Evolutionary conservation across 2,888 invertebrate genomes (phyloP).

Genomic region (Andrena dorsata): DNA sequence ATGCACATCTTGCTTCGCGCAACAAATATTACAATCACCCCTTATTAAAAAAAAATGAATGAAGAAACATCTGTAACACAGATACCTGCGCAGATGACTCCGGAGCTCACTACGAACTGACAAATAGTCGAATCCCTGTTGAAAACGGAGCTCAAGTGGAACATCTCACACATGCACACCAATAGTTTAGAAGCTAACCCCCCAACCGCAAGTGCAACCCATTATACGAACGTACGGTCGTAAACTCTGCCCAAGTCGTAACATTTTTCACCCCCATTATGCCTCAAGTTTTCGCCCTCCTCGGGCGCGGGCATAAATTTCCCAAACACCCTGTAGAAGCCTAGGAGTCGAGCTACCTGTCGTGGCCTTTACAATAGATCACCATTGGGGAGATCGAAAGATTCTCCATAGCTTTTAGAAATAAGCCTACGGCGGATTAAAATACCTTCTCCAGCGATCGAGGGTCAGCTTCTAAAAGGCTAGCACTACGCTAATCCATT

Average conservation of each 20-base stretch:
- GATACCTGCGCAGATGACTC: background rate
- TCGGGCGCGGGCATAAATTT: conserved; percentile 15
- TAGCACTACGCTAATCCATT: conserved; percentile 16
- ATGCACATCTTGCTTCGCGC: too few species aligned
- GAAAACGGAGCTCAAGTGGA: background rate
- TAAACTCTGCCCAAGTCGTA: conserved; percentile 13
- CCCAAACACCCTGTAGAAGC: conserved; percentile 2
- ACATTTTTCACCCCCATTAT: conserved; percentile 23
- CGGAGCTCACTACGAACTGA: background rate
- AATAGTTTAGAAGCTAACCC: background rate
- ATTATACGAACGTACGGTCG: conserved; percentile 2
- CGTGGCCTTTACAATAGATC: background rate
- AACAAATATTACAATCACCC: too few species aligned
- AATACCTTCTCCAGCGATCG: conserved; percentile 4
- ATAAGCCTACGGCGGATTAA: conserved; percentile 31
- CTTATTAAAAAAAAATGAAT: background rate
- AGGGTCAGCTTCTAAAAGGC: background rate
- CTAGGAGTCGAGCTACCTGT: conserved; percentile 4
- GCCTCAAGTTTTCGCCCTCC: background rate
- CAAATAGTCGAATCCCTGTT: too few species aligned
- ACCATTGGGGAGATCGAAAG: background rate
- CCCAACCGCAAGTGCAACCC: conserved; percentile 1
- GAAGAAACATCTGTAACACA: background rate
- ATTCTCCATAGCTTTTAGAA: background rate
- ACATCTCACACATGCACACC: conserved; percentile 1